Evolutionary conservation across 2,113 vertebrate genomes (phyloP), one percentile per base, ranked within the genome.

Genomic region (Mesitornis unicolor): DNA sequence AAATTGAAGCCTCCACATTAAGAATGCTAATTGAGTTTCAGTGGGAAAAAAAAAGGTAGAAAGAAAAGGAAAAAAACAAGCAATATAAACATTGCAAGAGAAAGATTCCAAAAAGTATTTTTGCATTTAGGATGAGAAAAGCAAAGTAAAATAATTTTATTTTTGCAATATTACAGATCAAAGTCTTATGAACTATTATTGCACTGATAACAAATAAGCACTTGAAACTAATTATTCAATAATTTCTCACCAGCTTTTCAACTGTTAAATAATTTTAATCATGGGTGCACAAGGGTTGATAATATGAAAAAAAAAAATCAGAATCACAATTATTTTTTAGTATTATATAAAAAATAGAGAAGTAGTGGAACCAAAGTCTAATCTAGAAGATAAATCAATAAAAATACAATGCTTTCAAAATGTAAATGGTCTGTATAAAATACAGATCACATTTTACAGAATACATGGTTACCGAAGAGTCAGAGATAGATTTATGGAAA

Each of bases 11-110:
- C 82, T 47, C 22, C 26, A 7, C 31, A 51, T 18, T 56, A 90
- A 69, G 14, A 73, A 68, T 21, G 4, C 1, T 59, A 73, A 71
- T 59, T 64, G 14, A 9, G 12, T 93, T 65, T 79, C 47, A n/a
- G n/a, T n/a, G n/a, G n/a, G 76, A 29, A 17, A 4, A 48, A 88
- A 75, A 79, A 21, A 36, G n/a, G n/a, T n/a, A n/a, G n/a, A n/a
- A n/a, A n/a, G n/a, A n/a, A 11, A 13, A 2, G 1, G 3, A 12
- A 29, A 17, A 14, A 22, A 31, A 22, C 29, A 33, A 1, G 0
- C 5, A 60, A 35, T 36, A 38, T 20, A 50, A 74, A 38, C 8
- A 40, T 33, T 61, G 6, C 16, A 65, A 75, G 74, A 12, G 10
- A 56, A 51, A 53, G 2, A 53, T 29, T 69, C 21, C 6, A 40